Conservation (phyloP, 2,888 invertebrate species). For the Esperia sulphurella region DNA sequence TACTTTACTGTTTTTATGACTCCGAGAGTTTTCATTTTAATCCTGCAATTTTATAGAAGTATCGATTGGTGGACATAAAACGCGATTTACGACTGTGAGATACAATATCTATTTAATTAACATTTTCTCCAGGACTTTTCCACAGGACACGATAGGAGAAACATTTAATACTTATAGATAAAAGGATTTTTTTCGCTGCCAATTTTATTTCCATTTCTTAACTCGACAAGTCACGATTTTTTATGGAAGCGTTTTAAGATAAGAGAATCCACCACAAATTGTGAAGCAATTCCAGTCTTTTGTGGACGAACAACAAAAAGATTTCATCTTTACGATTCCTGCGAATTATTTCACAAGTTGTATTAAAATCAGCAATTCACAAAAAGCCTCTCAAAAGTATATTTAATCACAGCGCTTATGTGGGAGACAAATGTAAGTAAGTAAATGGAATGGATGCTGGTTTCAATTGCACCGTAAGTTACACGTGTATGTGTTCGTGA, state of each 20-base stretch:
- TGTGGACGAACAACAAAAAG: conserved; percentile 47
- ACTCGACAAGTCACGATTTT: conserved; percentile 21
- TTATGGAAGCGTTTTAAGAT: conserved; percentile 32
- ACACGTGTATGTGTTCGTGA: conserved; percentile 22
- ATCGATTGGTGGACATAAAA: too few species aligned
- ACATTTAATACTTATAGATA: background rate
- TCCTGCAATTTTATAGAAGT: too few species aligned
- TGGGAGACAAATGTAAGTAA: background rate
- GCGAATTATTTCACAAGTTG: conserved; percentile 41
- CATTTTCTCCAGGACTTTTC: background rate
- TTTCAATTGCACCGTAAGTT: background rate
- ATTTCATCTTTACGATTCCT: conserved; percentile 40
- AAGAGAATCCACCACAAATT: conserved; percentile 33
- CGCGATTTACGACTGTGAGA: too few species aligned
- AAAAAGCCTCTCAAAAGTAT: conserved; percentile 23
- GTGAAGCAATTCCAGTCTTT: conserved; percentile 43
- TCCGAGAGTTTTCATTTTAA: too few species aligned
- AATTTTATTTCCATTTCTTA: conserved; percentile 25
- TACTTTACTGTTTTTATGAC: too few species aligned
- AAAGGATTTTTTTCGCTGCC: background rate
- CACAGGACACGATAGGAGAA: background rate
- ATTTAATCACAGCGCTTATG: background rate
- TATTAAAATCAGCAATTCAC: conserved; percentile 37
- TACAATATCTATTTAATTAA: background rate
- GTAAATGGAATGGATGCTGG: background rate